phyloP scores from a whole-genome alignment of 2,888 invertebrate genomes.

The Rhopalosiphum nymphaeae region DNA sequence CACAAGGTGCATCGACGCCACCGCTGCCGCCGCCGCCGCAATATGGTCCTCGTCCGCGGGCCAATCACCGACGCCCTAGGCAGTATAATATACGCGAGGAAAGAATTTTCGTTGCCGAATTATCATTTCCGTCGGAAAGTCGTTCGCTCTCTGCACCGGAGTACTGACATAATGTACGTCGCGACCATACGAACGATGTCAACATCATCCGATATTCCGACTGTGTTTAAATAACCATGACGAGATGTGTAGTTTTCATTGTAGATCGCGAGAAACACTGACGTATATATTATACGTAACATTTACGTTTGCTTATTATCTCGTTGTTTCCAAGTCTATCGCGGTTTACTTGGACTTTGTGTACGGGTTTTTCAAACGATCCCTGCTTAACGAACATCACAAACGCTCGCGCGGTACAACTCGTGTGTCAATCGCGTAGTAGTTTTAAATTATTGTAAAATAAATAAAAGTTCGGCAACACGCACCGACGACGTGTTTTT shows the following conservation, averaged over 20 bases:
- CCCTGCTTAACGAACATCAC: neutral
- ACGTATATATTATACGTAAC: no score
- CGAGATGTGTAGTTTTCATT: neutral
- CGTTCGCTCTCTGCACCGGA: neutral
- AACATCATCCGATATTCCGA: neutral
- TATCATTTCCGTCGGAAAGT: neutral
- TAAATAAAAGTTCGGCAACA: slow-evolving; percentile 16
- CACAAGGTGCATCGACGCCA: slow-evolving; percentile 53
- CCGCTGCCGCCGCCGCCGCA: neutral
- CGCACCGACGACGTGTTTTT: neutral
- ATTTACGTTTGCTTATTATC: no score
- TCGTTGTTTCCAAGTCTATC: no score
- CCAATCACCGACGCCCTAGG: neutral
- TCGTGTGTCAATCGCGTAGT: neutral
- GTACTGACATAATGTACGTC: neutral
- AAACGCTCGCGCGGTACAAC: neutral
- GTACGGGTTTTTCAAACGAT: neutral
- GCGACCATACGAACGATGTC: neutral
- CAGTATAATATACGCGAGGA: neutral
- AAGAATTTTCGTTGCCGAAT: neutral
- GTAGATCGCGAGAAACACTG: no score
- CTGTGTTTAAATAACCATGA: neutral
- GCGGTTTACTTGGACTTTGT: neutral
- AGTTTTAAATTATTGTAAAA: slow-evolving; percentile 31
- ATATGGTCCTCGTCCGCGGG: neutral